phyloP scores from a whole-genome alignment of 2,888 invertebrate species.

The Rhogogaster chlorosoma region DNA sequence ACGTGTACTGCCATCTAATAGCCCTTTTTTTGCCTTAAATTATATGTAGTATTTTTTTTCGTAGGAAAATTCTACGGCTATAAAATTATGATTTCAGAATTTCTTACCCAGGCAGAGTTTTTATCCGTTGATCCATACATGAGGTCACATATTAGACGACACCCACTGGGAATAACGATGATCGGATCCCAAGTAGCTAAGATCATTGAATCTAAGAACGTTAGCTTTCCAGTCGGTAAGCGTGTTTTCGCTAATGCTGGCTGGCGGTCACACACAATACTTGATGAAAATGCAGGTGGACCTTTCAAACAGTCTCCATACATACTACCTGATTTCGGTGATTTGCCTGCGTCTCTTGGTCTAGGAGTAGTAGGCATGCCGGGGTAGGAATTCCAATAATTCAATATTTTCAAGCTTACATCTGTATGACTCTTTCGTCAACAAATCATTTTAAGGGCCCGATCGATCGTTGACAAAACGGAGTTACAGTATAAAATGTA shows the following conservation, averaged over 20 bases:
- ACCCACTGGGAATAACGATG: slow-evolving; percentile 82
- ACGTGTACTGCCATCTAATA: no score
- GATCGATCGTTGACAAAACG: no score
- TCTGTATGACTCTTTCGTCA: neutral
- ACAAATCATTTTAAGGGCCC: no score
- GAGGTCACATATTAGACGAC: slow-evolving; percentile 80
- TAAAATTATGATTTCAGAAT: slow-evolving; percentile 78
- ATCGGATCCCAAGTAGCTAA: slow-evolving; percentile 86
- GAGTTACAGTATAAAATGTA: no score
- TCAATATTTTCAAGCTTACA: neutral
- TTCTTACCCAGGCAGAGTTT: slow-evolving; percentile 84
- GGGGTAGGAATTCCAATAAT: neutral
- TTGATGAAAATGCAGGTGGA: slow-evolving; percentile 67
- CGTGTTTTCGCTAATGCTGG: slow-evolving; percentile 84
- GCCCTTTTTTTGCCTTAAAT: no score
- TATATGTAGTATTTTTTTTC: no score
- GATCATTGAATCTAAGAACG: slow-evolving; percentile 84
- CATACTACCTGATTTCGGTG: slow-evolving; percentile 81
- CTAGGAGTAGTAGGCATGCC: no score
- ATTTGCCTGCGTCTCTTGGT: no score
- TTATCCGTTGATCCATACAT: slow-evolving; percentile 88
- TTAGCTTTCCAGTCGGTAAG: slow-evolving; percentile 83
- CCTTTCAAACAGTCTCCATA: slow-evolving; percentile 65
- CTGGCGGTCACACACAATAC: slow-evolving; percentile 84
- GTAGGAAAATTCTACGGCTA: no score